phyloP scores from a whole-genome alignment of 1,140 invertebrate genomes.

The Bathynomus jamesi region DNA sequence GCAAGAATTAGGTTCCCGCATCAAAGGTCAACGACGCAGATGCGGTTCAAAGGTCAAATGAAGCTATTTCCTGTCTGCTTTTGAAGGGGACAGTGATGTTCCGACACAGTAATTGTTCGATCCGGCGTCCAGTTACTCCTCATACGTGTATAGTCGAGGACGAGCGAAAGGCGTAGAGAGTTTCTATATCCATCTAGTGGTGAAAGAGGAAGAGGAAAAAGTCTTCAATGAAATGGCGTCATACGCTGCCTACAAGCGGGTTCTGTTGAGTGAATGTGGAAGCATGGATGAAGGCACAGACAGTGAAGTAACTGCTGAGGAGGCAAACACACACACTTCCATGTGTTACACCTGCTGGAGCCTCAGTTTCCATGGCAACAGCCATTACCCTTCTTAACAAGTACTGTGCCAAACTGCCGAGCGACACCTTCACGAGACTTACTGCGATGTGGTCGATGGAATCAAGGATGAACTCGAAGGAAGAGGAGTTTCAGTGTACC shows the following conservation, averaged over 20 bases:
- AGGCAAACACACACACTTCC: slow-evolving; percentile 42
- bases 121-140: slow-evolving; percentile 56
- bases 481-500: slow-evolving; percentile 55
- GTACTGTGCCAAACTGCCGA: slow-evolving; percentile 88
- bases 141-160: slow-evolving; percentile 65
- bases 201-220: slow-evolving; percentile 43
- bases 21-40: no score
- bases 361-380: slow-evolving; percentile 57
- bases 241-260: slow-evolving; percentile 64
- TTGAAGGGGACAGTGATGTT: no score
- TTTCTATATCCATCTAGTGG: slow-evolving; percentile 60
- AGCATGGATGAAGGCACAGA: slow-evolving; percentile 41
- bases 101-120: no score
- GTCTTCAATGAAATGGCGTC: slow-evolving; percentile 57
- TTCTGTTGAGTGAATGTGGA: slow-evolving; percentile 57
- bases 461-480: slow-evolving; percentile 13
- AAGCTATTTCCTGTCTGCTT: no score
- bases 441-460: slow-evolving; percentile 73
- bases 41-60: no score
- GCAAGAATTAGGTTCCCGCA: no score
- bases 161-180: slow-evolving; percentile 52
- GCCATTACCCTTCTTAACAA: slow-evolving; percentile 54
- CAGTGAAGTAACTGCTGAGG: slow-evolving; percentile 21
- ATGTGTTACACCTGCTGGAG: slow-evolving; percentile 38
- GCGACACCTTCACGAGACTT: slow-evolving; percentile 93